Evolutionary conservation across 1,140 invertebrate genomes (phyloP), one percentile per base, ranked within the genome.

Genomic region (Apolygus lucorum): DNA sequence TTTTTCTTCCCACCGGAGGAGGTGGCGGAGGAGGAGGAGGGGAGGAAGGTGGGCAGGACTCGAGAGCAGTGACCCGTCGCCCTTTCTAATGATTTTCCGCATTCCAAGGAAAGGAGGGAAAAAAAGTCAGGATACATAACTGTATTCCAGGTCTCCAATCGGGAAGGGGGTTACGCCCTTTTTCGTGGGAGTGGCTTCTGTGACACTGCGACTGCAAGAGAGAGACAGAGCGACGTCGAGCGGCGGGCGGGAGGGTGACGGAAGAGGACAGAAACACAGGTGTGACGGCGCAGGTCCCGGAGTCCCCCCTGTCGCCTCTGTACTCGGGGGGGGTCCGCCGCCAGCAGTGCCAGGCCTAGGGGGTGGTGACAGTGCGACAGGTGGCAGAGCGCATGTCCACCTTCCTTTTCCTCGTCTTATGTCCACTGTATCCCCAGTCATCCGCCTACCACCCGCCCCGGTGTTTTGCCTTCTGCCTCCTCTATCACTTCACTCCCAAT

Each of bases 361-460:
- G 54, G 54, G 54, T 59, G 54, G 54, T 59, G 54, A 59, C 54
- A 59, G 54, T 59, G 54, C 54, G 54, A 59, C 54, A 59, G 54
- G 54, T 59, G 54, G 54, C 54, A 59, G 11, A 11, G 54, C 54
- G 54, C 54, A 59, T 59, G 54, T 59, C 54, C 54, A 59, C 54
- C 54, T 59, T 59, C 54, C 22, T 21, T 59, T 59, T 59, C 54
- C 54, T 59, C 54, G 54, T 59, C 54, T 59, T 59, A 59, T 59
- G 54, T 59, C 54, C 54, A 59, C 54, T 59, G 54, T 59, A 59
- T 59, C 54, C 22, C 54, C 54, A 59, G 54, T 59, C 54, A 59
- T 17, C 11, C 54, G 54, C 54, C 22, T 24, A 21, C 54, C 22
- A 17, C 22, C 54, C 54, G 54, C 11, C 54, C 22, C 54, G 54